Conservation (phyloP, 2,888 invertebrate species). For the Ethmia dodecea region DNA sequence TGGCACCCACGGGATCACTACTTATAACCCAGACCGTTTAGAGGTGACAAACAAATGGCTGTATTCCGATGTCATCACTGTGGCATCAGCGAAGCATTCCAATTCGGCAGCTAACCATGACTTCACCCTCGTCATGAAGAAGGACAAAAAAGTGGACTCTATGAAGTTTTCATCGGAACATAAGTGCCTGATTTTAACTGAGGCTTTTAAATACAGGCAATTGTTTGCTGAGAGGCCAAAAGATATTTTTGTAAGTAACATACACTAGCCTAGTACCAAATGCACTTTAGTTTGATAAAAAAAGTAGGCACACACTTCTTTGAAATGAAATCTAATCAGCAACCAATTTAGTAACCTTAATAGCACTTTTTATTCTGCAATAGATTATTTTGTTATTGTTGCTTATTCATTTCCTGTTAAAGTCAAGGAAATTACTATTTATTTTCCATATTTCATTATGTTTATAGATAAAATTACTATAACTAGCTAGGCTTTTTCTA, state of each 20-base stretch:
- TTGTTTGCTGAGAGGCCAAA: constrained; percentile 89
- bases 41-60: constrained; percentile 93
- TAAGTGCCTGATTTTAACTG: constrained; percentile 93
- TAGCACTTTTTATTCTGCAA: no score
- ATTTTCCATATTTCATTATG: no score
- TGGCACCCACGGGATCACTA: constrained; percentile 96
- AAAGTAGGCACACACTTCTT: no score
- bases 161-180: constrained; percentile 99
- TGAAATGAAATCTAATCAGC: no score
- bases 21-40: constrained; percentile 88
- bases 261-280: no score
- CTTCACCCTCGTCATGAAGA: constrained; percentile 90
- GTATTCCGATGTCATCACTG: constrained; percentile 87
- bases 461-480: no score
- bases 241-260: constrained; percentile 83
- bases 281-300: no score
- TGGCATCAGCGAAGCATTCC: constrained; percentile 79
- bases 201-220: constrained; percentile 89
- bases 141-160: constrained; percentile 92
- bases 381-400: no score
- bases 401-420: no score
- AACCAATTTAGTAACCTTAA: no score
- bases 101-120: constrained; percentile 79
- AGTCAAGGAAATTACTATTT: no score
- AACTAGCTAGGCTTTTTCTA: no score